phyloP scores from a whole-genome alignment of 1,140 invertebrate genomes.

The Pinna nobilis region DNA sequence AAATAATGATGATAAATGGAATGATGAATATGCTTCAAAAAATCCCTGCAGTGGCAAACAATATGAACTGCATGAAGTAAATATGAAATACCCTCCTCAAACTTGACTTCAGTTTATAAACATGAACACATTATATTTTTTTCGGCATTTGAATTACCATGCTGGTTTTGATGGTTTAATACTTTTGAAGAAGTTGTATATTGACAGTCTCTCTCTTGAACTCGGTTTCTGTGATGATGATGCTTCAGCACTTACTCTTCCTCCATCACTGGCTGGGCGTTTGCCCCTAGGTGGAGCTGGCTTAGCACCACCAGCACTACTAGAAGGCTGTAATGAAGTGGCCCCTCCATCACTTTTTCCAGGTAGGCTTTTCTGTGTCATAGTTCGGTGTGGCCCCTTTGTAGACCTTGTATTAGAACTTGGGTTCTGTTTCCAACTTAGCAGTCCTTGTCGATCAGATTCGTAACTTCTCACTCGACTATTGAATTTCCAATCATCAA shows the following conservation, averaged over 20 bases:
- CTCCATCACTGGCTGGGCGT: slow-evolving; percentile 59
- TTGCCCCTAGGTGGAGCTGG: slow-evolving; percentile 8
- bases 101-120: too few relatives aligned
- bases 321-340: slow-evolving; percentile 19
- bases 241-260: slow-evolving; percentile 29
- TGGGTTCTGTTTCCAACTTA: slow-evolving; percentile 44
- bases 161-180: slow-evolving; percentile 53
- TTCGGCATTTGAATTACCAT: too few relatives aligned
- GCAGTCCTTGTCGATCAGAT: slow-evolving; percentile 45
- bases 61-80: too few relatives aligned
- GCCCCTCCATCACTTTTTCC: slow-evolving; percentile 16
- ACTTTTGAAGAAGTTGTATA: slow-evolving; percentile 54
- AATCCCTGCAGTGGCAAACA: too few relatives aligned
- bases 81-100: too few relatives aligned
- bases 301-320: slow-evolving; percentile 2
- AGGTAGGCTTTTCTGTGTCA: slow-evolving; percentile 29
- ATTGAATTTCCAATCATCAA: slow-evolving; percentile 56
- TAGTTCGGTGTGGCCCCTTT: slow-evolving; percentile 30
- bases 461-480: slow-evolving; percentile 48
- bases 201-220: slow-evolving; percentile 40
- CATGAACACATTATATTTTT: too few relatives aligned
- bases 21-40: too few relatives aligned
- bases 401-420: slow-evolving; percentile 7
- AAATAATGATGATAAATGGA: too few relatives aligned
- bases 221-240: slow-evolving; percentile 14